Evolutionary conservation across 1,140 invertebrate genomes (phyloP).

Genomic region (Dendrolimus kikuchii): DNA sequence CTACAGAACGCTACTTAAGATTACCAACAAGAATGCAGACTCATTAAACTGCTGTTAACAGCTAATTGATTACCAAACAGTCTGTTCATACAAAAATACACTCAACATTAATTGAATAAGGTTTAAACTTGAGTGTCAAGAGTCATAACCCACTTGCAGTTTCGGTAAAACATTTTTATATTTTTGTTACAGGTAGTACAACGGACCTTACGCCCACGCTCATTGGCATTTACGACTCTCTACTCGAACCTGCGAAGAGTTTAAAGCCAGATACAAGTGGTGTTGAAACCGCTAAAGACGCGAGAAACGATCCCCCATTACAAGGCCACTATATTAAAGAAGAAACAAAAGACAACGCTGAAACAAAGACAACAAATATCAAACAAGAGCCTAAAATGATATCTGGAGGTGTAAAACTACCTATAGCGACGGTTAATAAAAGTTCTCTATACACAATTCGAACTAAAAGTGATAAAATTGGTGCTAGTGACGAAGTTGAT

Average conservation of each 20-base stretch:
- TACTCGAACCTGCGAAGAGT: constrained; percentile 55
- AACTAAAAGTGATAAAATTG: constrained; percentile 62
- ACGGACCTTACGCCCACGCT: constrained; percentile 74
- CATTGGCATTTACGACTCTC: constrained; percentile 73
- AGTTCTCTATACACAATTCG: constrained; percentile 53
- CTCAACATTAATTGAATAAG: background rate
- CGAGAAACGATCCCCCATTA: constrained; percentile 60
- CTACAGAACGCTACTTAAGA: constrained; percentile 7
- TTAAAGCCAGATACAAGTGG: constrained; percentile 36
- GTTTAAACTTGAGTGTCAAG: background rate
- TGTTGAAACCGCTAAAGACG: constrained; percentile 63
- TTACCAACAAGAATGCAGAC: constrained; percentile 13
- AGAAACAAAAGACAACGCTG: constrained; percentile 6
- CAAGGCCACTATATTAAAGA: constrained; percentile 10
- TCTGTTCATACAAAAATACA: background rate
- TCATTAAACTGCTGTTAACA: constrained; percentile 17
- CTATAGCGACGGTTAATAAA: constrained; percentile 54
- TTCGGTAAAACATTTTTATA: constrained; percentile 9
- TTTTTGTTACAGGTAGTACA: constrained; percentile 72
- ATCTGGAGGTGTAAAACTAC: constrained; percentile 60
- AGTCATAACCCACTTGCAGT: constrained; percentile 1
- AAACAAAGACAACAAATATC: constrained; percentile 4
- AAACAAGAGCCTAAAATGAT: constrained; percentile 40
- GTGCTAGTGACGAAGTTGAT: constrained; percentile 43
- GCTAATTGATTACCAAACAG: constrained; percentile 5